These are phyloP conservation scores for Enteromius afrohamiltoni DNA, from an alignment of 2,797 vertebrate species.

Conservation along the genomic window DNA sequence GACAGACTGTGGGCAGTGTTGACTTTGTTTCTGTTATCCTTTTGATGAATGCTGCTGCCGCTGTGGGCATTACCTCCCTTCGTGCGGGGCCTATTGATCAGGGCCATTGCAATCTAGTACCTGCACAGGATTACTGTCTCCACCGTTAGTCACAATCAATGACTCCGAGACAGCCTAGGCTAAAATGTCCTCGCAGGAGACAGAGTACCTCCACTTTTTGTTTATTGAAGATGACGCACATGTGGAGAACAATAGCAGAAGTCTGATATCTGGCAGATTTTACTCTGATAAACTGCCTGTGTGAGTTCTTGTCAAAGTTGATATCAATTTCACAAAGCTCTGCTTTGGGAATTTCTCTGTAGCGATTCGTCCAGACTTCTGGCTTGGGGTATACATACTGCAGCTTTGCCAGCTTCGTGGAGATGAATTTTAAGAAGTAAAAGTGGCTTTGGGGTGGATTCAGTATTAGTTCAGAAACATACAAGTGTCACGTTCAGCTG, in stretches of 20 bases:
- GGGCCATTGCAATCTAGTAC: slow-evolving; percentile 53
- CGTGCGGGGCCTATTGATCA: slow-evolving; percentile 55
- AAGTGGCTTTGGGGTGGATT: neutral
- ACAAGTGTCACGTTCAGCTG: too few species aligned
- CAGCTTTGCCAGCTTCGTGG: neutral
- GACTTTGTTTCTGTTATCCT: slow-evolving; percentile 47
- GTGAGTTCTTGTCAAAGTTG: slow-evolving; percentile 28
- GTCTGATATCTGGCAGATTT: slow-evolving; percentile 30
- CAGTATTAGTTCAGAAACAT: neutral
- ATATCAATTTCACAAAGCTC: slow-evolving; percentile 16
- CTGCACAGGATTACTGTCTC: slow-evolving; percentile 54
- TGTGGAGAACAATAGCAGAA: slow-evolving; percentile 25
- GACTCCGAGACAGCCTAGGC: slow-evolving; percentile 31
- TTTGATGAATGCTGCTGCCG: slow-evolving; percentile 44
- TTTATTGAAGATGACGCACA: slow-evolving; percentile 38
- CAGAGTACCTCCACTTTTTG: slow-evolving; percentile 42
- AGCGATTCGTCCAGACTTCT: neutral
- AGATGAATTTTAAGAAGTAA: neutral
- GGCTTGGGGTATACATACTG: neutral
- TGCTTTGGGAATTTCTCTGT: slow-evolving; percentile 7
- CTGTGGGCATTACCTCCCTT: slow-evolving; percentile 43
- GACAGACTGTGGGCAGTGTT: slow-evolving; percentile 41
- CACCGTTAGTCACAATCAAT: slow-evolving; percentile 57
- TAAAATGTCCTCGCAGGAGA: slow-evolving; percentile 35
- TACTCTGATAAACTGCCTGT: slow-evolving; percentile 29